Conservation (phyloP, 2,797 vertebrate genomes). For the Pelodytes ibericus region DNA sequence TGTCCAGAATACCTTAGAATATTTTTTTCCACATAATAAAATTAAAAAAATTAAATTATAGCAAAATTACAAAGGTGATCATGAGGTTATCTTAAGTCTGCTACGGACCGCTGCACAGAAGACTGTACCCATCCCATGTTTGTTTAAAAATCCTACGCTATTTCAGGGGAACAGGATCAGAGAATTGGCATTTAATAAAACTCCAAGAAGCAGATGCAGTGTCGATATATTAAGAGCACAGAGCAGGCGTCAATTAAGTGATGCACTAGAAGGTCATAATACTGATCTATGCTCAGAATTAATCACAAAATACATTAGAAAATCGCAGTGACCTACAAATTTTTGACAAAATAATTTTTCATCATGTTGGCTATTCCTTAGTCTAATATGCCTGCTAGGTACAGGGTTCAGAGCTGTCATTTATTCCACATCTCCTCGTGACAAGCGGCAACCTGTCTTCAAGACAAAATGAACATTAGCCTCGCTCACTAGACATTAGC, state of each 20-base stretch:
- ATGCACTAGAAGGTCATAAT: slow-evolving; percentile 96
- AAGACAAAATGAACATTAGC: slow-evolving; percentile 97
- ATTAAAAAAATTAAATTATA: neutral
- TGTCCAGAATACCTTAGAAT: too few species aligned
- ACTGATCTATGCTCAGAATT: slow-evolving; percentile 97
- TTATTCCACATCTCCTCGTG: slow-evolving; percentile 94
- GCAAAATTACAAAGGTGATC: neutral
- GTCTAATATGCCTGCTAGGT: slow-evolving; percentile 97
- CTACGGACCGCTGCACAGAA: slow-evolving; percentile 10
- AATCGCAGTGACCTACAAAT: slow-evolving; percentile 96
- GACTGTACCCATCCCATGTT: slow-evolving; percentile 13
- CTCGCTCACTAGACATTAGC: slow-evolving; percentile 91
- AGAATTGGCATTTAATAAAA: slow-evolving; percentile 83
- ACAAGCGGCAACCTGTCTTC: slow-evolving; percentile 97
- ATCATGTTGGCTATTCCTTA: slow-evolving; percentile 92
- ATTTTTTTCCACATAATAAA: too few species aligned
- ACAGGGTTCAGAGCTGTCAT: slow-evolving; percentile 96
- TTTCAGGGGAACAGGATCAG: slow-evolving; percentile 79
- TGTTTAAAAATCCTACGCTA: slow-evolving; percentile 33
- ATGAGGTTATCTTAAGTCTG: neutral
- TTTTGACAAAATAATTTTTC: slow-evolving; percentile 99
- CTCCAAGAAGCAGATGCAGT: slow-evolving; percentile 86
- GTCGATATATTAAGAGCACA: slow-evolving; percentile 96
- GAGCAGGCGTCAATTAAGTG: slow-evolving; percentile 95
- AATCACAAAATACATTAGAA: slow-evolving; percentile 98